Percentiles rank a stretch among this genome's conserved stretches.
Evolutionary conservation across 2,797 vertebrate genomes (phyloP).

Genomic region (Delichon dasypus): DNA sequence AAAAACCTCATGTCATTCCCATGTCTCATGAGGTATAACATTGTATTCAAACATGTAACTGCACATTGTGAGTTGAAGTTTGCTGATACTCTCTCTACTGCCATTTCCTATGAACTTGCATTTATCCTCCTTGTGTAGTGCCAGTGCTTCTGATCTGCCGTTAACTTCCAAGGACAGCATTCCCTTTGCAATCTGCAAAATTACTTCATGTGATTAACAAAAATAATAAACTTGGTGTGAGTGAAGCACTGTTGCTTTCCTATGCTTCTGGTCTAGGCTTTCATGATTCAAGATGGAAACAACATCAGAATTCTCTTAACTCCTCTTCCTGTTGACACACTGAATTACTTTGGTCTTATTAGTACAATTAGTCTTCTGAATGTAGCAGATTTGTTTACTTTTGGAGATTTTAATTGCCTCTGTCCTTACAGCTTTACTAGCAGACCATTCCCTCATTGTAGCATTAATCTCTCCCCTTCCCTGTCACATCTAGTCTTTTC

Average conservation of each 20-base stretch:
- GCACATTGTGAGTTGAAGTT: neutral
- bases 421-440: neutral
- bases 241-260: neutral
- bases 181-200: neutral
- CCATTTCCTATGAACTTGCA: neutral
- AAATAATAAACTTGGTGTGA: neutral
- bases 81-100: neutral
- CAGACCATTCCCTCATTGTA: neutral
- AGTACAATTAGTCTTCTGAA: neutral
- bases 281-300: neutral
- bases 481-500: neutral
- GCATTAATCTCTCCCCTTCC: neutral
- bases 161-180: neutral
- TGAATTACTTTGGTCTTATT: neutral
- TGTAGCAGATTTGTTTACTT: neutral
- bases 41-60: neutral
- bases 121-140: neutral
- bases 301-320: neutral
- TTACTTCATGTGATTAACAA: neutral
- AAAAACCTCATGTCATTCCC: neutral
- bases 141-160: neutral
- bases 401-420: neutral
- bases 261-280: neutral
- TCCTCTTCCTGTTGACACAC: neutral
- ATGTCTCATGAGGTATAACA: neutral